A percentile compares a stretch with the other conserved stretches of the same genome.
phyloP scores from a whole-genome alignment of 2,888 invertebrate species.

The Ganaspis brasiliensis region DNA sequence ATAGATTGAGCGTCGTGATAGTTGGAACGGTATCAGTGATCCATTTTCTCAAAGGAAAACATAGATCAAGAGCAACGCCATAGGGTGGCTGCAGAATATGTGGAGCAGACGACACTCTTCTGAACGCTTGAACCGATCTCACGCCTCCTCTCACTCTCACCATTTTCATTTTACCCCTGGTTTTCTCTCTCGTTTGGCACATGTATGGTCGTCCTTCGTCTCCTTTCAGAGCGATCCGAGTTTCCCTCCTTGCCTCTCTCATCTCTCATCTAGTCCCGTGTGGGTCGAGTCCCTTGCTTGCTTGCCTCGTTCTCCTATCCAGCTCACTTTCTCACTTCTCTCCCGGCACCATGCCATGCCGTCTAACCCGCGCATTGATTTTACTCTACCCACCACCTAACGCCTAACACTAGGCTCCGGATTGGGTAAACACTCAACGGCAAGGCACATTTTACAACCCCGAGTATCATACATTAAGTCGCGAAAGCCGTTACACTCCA shows the following conservation, averaged over 20 bases:
- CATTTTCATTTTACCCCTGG: constrained; percentile 47
- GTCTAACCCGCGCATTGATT: constrained; percentile 70
- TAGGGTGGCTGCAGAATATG: constrained; percentile 70
- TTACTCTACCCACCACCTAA: constrained; percentile 60
- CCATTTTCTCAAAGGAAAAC: constrained; percentile 44
- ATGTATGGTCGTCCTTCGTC: constrained; percentile 44
- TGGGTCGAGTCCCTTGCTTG: constrained; percentile 13
- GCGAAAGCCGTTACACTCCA: constrained; percentile 1
- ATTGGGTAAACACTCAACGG: constrained; percentile 66
- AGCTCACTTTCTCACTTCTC: constrained; percentile 64
- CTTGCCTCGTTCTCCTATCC: no score
- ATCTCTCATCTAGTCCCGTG: constrained; percentile 27
- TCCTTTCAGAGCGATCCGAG: constrained; percentile 41
- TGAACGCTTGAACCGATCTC: constrained; percentile 59
- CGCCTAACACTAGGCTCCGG: constrained; percentile 55
- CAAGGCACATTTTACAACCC: constrained; percentile 42
- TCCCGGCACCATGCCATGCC: constrained; percentile 48
- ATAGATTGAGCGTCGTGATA: constrained; percentile 31
- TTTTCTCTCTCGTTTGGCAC: constrained; percentile 38
- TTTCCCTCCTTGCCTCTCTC: constrained; percentile 38
- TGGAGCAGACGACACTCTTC: constrained; percentile 77
- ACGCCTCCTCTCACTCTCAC: constrained; percentile 58
- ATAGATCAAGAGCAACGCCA: constrained; percentile 50
- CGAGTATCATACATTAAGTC: neutral
- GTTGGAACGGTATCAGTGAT: constrained; percentile 40